These are phyloP conservation scores for Epizoanthus ramosus DNA, from an alignment of 92 coral and sea anemone species.

Conservation along the genomic window DNA sequence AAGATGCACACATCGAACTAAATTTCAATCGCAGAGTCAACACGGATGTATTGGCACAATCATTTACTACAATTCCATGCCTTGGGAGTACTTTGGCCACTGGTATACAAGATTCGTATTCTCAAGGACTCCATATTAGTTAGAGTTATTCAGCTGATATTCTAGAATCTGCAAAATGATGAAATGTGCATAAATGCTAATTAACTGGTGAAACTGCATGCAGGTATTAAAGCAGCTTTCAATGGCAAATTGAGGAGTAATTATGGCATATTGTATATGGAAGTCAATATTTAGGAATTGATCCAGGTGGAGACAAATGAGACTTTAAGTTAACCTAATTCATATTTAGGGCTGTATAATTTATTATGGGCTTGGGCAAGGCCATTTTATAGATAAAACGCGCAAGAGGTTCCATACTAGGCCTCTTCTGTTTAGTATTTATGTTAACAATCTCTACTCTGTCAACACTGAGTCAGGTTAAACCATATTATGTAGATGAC, in stretches of 20 bases:
- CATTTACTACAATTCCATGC: background rate
- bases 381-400: no score
- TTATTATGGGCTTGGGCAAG: no score
- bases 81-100: background rate
- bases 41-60: background rate
- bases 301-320: no score
- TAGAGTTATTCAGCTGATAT: constrained; percentile 6
- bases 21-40: background rate
- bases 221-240: background rate
- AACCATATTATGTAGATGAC: no score
- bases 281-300: no score
- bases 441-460: no score
- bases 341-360: no score
- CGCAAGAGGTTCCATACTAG: no score
- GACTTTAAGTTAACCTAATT: no score
- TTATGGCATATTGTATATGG: no score
- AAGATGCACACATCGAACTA: background rate
- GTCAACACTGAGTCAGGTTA: no score
- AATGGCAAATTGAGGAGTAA: background rate
- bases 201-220: background rate
- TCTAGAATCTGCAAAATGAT: background rate
- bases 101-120: background rate
- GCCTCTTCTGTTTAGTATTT: no score
- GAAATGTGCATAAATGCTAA: background rate
- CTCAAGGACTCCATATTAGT: constrained; percentile 27